phyloP scores from a whole-genome alignment of 2,113 vertebrate species.

The Laticauda laticaudata region DNA sequence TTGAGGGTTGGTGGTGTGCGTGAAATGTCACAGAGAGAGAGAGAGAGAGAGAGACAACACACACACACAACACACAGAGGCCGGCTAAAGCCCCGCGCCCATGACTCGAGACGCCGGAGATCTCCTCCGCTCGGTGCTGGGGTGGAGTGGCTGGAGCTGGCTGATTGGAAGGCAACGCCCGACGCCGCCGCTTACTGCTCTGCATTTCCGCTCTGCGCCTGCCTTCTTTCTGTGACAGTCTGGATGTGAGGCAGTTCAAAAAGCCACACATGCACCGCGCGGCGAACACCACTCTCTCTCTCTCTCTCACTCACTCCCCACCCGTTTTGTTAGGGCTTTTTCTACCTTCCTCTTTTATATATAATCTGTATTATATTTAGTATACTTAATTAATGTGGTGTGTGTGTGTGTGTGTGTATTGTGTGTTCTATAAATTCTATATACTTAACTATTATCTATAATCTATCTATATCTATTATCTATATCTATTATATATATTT shows the following conservation, averaged over 20 bases:
- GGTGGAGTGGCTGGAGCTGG: constrained; percentile 65
- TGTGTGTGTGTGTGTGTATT: too few species aligned
- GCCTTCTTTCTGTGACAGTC: constrained; percentile 62
- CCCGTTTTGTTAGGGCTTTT: constrained; percentile 1
- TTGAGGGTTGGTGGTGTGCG: neutral
- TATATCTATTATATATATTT: too few species aligned
- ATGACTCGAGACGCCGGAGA: constrained; percentile 40
- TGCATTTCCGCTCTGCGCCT: constrained; percentile 75
- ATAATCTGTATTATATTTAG: too few species aligned
- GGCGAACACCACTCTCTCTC: neutral
- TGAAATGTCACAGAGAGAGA: constrained; percentile 56
- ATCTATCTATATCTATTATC: too few species aligned
- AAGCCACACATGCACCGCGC: constrained; percentile 42
- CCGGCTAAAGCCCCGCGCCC: constrained; percentile 54
- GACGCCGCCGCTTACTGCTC: constrained; percentile 74
- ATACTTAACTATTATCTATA: too few species aligned
- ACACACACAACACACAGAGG: neutral
- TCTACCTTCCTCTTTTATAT: too few species aligned
- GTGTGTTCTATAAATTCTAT: too few species aligned
- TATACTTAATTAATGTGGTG: too few species aligned
- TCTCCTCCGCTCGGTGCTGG: constrained; percentile 65
- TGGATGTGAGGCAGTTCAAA: constrained; percentile 67
- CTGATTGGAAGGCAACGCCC: constrained; percentile 71
- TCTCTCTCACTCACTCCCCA: too few species aligned
- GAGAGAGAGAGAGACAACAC: constrained; percentile 30